Percentiles rank a stretch among this genome's conserved stretches.
Conservation (phyloP, 2,113 vertebrate species). For the Tapirus terrestris region DNA sequence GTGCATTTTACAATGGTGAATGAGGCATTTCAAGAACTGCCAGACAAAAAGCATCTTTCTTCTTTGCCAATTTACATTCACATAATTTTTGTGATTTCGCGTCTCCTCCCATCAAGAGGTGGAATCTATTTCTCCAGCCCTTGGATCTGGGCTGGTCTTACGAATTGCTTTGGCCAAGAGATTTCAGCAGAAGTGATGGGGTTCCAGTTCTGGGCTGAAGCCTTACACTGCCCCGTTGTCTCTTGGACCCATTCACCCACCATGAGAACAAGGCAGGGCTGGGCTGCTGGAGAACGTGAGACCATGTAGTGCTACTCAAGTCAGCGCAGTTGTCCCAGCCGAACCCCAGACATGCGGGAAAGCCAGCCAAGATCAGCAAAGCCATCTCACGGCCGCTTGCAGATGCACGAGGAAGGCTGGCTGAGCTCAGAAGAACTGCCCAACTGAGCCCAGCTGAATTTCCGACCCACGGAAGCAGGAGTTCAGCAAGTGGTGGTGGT, state of each 20-base stretch:
- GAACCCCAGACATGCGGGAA: not conserved
- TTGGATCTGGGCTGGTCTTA: not conserved
- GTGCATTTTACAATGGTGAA: not conserved
- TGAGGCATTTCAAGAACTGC: not conserved
- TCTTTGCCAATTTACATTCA: too few relatives aligned
- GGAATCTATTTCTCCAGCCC: not conserved
- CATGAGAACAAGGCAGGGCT: not conserved
- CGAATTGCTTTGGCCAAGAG: not conserved
- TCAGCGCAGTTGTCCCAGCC: too few relatives aligned
- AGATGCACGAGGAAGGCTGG: not conserved
- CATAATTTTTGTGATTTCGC: not conserved
- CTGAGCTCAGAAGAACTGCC: not conserved
- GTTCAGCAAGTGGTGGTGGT: not conserved
- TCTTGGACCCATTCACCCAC: not conserved
- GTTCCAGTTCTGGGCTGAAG: not conserved
- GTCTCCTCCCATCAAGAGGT: not conserved
- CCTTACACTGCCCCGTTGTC: not conserved
- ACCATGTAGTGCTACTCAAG: not conserved
- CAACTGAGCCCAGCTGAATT: not conserved
- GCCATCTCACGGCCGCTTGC: not conserved
- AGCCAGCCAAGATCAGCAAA: not conserved
- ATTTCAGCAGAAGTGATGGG: not conserved
- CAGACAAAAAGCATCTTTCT: not conserved
- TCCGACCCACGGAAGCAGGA: not conserved
- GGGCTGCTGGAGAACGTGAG: not conserved